phyloP scores from a whole-genome alignment of 2,888 invertebrate genomes.

The Troides helena region DNA sequence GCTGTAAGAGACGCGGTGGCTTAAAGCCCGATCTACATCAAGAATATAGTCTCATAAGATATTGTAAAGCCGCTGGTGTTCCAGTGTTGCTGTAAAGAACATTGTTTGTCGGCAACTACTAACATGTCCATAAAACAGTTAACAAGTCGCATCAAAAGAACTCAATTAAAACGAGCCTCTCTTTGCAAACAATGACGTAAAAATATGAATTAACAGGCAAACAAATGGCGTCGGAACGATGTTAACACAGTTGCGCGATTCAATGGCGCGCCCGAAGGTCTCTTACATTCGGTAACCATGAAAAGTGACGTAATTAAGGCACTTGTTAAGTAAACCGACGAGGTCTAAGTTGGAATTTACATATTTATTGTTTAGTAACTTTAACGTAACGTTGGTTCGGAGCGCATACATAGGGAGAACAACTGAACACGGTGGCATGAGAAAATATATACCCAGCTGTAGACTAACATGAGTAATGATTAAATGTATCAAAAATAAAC shows the following conservation, averaged over 20 bases:
- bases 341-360: too few relatives aligned
- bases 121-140: neutral
- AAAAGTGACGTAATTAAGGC: constrained; percentile 13
- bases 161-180: constrained; percentile 22
- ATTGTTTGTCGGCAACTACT: neutral
- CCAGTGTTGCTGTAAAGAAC: neutral
- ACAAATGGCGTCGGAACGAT: constrained; percentile 41
- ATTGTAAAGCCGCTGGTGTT: neutral
- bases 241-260: constrained; percentile 51
- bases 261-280: constrained; percentile 40
- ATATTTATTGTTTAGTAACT: too few relatives aligned
- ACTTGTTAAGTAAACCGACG: neutral
- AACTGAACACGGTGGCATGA: too few relatives aligned
- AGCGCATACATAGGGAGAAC: too few relatives aligned
- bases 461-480: too few relatives aligned
- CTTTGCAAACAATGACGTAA: constrained; percentile 29
- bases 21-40: too few relatives aligned
- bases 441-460: too few relatives aligned
- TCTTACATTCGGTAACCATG: constrained; percentile 44
- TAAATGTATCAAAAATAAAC: too few relatives aligned
- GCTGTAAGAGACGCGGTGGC: too few relatives aligned
- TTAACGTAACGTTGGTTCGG: too few relatives aligned
- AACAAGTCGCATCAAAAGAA: constrained; percentile 12
- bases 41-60: too few relatives aligned
- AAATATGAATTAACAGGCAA: constrained; percentile 32